phyloP scores from a whole-genome alignment of 2,797 vertebrate species.

The Iguana delicatissima region DNA sequence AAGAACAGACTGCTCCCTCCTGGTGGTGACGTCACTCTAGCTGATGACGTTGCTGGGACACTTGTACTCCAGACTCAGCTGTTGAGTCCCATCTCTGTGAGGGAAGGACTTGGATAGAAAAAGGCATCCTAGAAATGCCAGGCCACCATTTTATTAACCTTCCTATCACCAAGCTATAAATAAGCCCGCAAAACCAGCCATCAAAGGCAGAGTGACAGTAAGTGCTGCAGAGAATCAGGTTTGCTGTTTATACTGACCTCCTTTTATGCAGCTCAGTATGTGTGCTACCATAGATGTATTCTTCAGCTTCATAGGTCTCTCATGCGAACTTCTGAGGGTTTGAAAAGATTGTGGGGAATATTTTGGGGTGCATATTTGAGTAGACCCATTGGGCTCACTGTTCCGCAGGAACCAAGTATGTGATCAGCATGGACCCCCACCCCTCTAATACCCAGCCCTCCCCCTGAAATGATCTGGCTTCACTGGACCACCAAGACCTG shows the following conservation, averaged over 20 bases:
- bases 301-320: not conserved
- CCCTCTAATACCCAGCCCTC: no score
- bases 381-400: not conserved
- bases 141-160: not conserved
- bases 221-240: not conserved
- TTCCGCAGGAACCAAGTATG: not conserved
- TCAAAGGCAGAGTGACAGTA: not conserved
- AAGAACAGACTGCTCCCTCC: not conserved
- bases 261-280: not conserved
- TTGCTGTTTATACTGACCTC: not conserved
- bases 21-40: not conserved
- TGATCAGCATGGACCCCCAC: no score
- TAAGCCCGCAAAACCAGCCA: not conserved
- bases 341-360: not conserved
- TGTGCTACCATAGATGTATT: not conserved
- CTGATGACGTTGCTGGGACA: not conserved
- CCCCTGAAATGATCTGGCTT: no score
- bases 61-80: not conserved
- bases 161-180: slow-evolving; percentile 21
- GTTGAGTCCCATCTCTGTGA: not conserved
- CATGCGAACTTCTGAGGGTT: no score
- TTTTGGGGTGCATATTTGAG: not conserved
- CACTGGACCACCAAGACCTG: no score
- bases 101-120: slow-evolving; percentile 10
- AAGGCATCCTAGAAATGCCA: not conserved